Percentiles rank a stretch among this genome's conserved stretches.
Conservation (phyloP, 2,797 vertebrate genomes). For the Amphiprion clarkii region DNA sequence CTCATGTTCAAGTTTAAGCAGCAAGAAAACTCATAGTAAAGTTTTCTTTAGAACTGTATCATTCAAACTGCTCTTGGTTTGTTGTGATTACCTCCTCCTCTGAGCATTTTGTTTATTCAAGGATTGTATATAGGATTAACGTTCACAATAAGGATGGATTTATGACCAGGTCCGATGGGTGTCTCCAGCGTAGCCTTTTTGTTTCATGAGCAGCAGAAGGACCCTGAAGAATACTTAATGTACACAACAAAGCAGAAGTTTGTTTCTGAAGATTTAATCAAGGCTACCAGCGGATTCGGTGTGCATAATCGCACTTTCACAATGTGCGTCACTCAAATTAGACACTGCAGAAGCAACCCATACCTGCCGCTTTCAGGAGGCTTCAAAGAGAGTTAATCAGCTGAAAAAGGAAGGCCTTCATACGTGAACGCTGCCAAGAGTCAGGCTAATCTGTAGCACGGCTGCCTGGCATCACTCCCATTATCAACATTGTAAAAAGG, state of each 20-base stretch:
- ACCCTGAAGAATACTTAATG: not conserved
- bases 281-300: not conserved
- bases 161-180: not conserved
- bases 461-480: not conserved
- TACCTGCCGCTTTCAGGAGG: conserved; percentile 26
- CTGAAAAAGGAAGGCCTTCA: conserved; percentile 20
- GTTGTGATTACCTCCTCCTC: not conserved
- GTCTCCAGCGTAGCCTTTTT: conserved; percentile 2
- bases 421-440: conserved; percentile 27
- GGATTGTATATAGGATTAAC: conserved; percentile 16
- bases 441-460: conserved; percentile 17
- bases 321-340: conserved; percentile 28
- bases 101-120: conserved; percentile 6
- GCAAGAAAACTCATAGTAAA: conserved; percentile 18
- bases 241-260: not conserved
- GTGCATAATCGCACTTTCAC: conserved; percentile 13
- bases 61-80: not conserved
- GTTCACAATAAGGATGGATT: conserved; percentile 13
- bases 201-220: not conserved
- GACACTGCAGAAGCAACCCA: conserved; percentile 2
- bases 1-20: not conserved
- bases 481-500: conserved; percentile 1
- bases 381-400: conserved; percentile 46
- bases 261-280: conserved; percentile 26
- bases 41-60: conserved; percentile 10